These are phyloP conservation scores for Psilopogon haemacephalus DNA, from an alignment of 2,113 vertebrate genomes.

Conservation along the genomic window DNA sequence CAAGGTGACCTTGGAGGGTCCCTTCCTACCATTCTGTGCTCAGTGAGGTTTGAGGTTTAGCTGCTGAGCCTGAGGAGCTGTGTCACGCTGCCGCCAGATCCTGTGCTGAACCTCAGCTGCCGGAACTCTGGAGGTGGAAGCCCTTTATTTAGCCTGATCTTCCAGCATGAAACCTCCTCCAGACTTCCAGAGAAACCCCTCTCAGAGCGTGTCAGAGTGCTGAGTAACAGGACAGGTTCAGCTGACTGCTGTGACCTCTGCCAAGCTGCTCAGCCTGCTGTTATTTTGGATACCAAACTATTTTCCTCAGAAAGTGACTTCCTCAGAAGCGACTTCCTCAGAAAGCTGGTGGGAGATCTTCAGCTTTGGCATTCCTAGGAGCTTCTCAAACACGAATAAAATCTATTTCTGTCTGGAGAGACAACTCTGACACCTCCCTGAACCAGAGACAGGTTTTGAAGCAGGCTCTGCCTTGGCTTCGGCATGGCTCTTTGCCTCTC, in stretches of 20 bases:
- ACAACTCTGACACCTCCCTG: background rate
- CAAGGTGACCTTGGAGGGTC: no score
- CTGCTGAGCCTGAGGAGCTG: background rate
- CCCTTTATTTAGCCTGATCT: slow-evolving; percentile 65
- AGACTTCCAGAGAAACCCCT: slow-evolving; percentile 12
- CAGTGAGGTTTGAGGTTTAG: background rate
- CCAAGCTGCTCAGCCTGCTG: background rate
- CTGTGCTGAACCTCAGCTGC: slow-evolving; percentile 52
- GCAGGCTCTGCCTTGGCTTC: accelerated
- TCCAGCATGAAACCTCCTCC: slow-evolving; percentile 59
- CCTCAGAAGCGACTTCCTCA: slow-evolving; percentile 17
- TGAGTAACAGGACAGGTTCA: slow-evolving; percentile 52
- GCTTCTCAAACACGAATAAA: background rate
- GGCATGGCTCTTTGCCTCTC: background rate
- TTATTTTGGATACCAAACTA: slow-evolving; percentile 5
- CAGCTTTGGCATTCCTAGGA: background rate
- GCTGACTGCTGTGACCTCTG: background rate
- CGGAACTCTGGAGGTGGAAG: slow-evolving; percentile 44
- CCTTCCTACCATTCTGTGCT: no score
- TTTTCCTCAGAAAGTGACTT: background rate
- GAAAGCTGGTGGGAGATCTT: background rate
- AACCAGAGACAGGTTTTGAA: background rate
- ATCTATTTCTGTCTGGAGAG: background rate
- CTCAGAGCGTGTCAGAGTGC: background rate
- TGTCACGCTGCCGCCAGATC: slow-evolving; percentile 55